Percentiles rank a stretch among this genome's conserved stretches.
Conservation (phyloP, 2,888 invertebrate genomes). For the Melanchra persicariae region DNA sequence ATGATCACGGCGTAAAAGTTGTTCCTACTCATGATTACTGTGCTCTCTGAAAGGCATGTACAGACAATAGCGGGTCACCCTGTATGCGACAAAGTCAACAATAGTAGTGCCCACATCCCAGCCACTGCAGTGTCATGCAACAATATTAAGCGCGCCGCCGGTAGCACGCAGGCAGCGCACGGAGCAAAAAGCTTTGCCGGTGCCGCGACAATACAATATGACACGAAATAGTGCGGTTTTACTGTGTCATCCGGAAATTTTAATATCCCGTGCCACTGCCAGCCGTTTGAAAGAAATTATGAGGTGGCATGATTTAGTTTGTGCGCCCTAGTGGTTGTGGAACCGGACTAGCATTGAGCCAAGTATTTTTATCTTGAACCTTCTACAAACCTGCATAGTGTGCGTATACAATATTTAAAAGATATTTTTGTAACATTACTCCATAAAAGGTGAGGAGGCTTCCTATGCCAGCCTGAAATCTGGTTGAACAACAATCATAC, state of each 20-base stretch:
- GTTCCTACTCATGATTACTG: no score
- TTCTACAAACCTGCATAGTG: no score
- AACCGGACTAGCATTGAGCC: no score
- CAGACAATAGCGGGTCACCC: not conserved
- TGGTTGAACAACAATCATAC: no score
- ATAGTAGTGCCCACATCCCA: not conserved
- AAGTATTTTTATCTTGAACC: no score
- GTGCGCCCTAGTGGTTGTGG: no score
- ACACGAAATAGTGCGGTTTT: not conserved
- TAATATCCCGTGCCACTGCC: not conserved
- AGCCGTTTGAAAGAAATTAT: not conserved
- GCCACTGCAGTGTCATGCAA: conserved; percentile 50
- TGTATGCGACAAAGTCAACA: not conserved
- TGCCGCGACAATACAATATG: not conserved
- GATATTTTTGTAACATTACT: no score
- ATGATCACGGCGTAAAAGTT: no score
- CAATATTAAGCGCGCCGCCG: conserved; percentile 37
- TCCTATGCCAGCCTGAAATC: no score
- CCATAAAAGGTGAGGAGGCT: no score
- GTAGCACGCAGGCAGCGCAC: conserved; percentile 14
- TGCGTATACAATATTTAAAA: no score
- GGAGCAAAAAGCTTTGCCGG: not conserved
- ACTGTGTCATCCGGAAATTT: not conserved
- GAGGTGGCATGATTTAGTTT: not conserved
- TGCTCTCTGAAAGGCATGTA: not conserved